A percentile compares a stretch with the other conserved stretches of the same genome.
phyloP scores from a whole-genome alignment of 2,113 vertebrate genomes.

The Ardeotis arabs region DNA sequence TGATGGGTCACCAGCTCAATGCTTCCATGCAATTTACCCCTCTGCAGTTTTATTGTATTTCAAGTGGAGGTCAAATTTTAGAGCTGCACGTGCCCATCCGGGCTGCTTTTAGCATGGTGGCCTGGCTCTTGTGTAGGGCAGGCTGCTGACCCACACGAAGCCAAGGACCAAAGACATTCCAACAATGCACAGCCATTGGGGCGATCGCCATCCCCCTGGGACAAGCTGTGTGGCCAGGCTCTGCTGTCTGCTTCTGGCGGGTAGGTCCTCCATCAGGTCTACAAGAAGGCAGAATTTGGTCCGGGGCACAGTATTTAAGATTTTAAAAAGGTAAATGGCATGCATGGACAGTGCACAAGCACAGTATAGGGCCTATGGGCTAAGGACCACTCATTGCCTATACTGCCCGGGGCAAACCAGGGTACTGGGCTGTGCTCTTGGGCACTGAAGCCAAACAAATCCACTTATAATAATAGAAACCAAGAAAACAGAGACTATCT shows the following conservation, averaged over 20 bases:
- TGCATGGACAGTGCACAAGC: background rate
- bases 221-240: background rate
- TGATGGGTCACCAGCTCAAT: fast-evolving
- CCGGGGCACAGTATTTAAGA: background rate
- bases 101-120: background rate
- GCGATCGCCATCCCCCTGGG: no score
- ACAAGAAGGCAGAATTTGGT: background rate
- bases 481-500: background rate
- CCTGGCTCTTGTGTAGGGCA: background rate
- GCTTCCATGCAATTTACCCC: background rate
- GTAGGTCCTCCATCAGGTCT: background rate
- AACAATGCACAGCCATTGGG: background rate
- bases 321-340: background rate
- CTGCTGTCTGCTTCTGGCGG: background rate
- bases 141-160: background rate
- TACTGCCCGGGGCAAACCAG: background rate
- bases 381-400: background rate
- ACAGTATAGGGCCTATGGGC: background rate
- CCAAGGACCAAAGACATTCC: background rate
- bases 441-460: background rate
- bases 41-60: background rate
- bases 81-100: fast-evolving
- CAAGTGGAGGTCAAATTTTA: background rate
- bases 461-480: background rate
- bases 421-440: background rate